These are phyloP conservation scores for Sepioteuthis lessoniana DNA, from an alignment of 2,888 invertebrate genomes.

Conservation along the genomic window DNA sequence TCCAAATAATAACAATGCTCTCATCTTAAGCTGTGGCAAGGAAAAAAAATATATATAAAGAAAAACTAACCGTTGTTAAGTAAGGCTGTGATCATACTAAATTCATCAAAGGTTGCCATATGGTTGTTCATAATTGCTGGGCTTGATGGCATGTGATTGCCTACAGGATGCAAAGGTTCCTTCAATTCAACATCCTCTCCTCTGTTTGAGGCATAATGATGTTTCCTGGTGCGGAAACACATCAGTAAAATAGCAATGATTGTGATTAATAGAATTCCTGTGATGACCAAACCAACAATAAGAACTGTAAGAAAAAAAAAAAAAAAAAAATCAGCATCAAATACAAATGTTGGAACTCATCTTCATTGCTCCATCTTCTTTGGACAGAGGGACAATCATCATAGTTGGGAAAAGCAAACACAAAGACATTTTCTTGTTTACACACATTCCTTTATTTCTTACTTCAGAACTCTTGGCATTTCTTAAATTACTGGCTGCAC, in stretches of 20 bases:
- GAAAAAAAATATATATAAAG: no score
- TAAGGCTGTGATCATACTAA: conserved; percentile 68
- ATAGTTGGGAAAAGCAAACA: no score
- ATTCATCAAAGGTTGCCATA: conserved; percentile 69
- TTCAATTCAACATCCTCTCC: conserved; percentile 62
- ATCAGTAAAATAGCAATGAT: conserved; percentile 64
- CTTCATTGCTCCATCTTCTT: no score
- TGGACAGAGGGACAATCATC: no score
- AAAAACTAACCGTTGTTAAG: conserved; percentile 51
- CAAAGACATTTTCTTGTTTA: no score
- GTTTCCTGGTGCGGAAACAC: conserved; percentile 55
- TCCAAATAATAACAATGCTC: no score
- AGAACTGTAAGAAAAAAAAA: conserved; percentile 59
- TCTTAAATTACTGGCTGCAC: no score
- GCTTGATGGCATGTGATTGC: conserved; percentile 51
- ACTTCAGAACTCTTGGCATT: no score
- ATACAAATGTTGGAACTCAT: neutral
- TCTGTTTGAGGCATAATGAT: conserved; percentile 59
- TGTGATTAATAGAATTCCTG: conserved; percentile 61
- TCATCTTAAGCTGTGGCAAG: neutral
- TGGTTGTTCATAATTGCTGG: conserved; percentile 56
- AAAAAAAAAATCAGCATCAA: neutral
- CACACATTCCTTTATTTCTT: no score
- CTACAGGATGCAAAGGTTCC: conserved; percentile 56
- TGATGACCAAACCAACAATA: conserved; percentile 58